Evolutionary conservation across 2,888 invertebrate genomes (phyloP), one percentile per base, ranked within the genome.

Genomic region (Calameuta idolon): DNA sequence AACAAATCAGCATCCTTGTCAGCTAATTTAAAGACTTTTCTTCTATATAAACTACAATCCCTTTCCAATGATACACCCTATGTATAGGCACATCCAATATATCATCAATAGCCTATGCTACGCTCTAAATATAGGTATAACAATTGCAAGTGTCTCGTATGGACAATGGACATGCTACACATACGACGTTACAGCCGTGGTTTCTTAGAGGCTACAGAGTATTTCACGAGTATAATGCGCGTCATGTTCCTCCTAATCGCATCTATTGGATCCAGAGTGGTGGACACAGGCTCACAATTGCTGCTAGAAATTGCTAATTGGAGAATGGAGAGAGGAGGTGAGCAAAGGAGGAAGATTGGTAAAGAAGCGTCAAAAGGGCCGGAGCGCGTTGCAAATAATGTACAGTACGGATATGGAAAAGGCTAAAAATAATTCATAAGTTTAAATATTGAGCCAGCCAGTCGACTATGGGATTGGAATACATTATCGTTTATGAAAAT

Each of bases 261-360:
- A 55, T 55, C 55, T 55, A 55, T 55, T 23, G 55, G 55, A 55
- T 55, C 55, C 55, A 55, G 55, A 55, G 55, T 55, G 55, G 55
- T 55, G 55, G 55, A 55, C 55, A 78, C 78, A 75, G 75, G 73
- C 71, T 68, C 34, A 69, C 78, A 78, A 78, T 78, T 78, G 78
- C 75, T 78, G 78, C 78, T 78, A 75, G 75, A 75, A 78, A 78
- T 78, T 76, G 78, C 75, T 78, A 78, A 78, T 78, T 73, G 78
- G 35, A 3, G 35, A 35, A 35, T 35, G 35, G 35, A 12, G 35
- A 35, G 31, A 31, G 31, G 31, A 31, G 33, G 23, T 40, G 55
- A 55, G 55, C 55, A 55, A 55, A 55, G 55, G 55, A 55, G 55
- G 55, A 55, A 55, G 55, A 55, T 55, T 55, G 55, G 55, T 23